A percentile compares a stretch with the other conserved stretches of the same genome.
Evolutionary conservation across 2,888 invertebrate species (phyloP).

Genomic region (Lasioglossum marginatum): DNA sequence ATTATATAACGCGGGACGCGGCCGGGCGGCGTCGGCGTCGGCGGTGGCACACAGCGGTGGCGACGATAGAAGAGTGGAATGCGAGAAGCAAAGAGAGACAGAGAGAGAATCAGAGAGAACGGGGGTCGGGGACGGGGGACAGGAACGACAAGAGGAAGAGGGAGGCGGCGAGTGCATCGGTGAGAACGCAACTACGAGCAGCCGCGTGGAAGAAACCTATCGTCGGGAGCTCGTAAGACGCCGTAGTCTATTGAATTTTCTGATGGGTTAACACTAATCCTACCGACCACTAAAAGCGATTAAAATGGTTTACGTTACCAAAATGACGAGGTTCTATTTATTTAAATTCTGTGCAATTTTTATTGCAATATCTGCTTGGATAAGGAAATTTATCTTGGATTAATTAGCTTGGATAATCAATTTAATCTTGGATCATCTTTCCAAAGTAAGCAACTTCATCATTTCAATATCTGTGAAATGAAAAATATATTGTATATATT

Average conservation of each 20-base stretch:
- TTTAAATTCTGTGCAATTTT: too few species aligned
- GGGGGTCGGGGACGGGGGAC: background rate
- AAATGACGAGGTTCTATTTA: too few species aligned
- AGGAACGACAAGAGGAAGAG: background rate
- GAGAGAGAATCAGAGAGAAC: slow-evolving; percentile 27
- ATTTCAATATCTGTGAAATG: too few species aligned
- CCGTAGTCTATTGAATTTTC: background rate
- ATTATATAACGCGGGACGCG: slow-evolving; percentile 74
- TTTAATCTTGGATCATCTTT: too few species aligned
- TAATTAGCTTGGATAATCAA: too few species aligned
- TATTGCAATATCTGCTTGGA: too few species aligned
- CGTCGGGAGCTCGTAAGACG: background rate
- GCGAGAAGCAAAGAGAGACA: slow-evolving; percentile 15
- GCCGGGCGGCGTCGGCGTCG: slow-evolving; percentile 36
- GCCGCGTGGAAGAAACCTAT: background rate
- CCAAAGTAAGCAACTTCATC: too few species aligned
- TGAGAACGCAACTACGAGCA: slow-evolving; percentile 22
- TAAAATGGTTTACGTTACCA: too few species aligned
- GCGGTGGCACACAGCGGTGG: slow-evolving; percentile 36
- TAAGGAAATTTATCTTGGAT: too few species aligned
- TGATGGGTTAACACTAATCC: too few species aligned
- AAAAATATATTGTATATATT: too few species aligned
- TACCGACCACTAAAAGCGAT: too few species aligned
- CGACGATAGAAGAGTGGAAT: slow-evolving; percentile 18
- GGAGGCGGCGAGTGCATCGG: slow-evolving; percentile 4